Evolutionary conservation across 2,888 invertebrate genomes (phyloP).

Genomic region (Coecobrya sp.): DNA sequence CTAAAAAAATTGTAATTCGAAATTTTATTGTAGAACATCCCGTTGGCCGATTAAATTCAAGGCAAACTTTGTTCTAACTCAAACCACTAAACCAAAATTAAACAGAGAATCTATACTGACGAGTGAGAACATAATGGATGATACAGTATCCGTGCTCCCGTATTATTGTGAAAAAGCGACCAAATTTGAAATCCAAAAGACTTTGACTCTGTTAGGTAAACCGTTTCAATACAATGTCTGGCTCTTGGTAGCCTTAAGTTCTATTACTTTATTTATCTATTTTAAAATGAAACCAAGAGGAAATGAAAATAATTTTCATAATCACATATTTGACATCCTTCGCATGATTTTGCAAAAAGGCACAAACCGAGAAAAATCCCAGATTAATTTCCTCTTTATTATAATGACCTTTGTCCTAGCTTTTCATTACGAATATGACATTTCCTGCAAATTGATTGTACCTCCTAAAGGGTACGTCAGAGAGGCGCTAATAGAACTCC

Average conservation of each 20-base stretch:
- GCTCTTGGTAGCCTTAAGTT: not conserved
- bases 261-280: not conserved
- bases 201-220: not conserved
- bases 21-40: too few relatives aligned
- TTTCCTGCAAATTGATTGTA: not conserved
- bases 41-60: too few relatives aligned
- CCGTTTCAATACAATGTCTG: not conserved
- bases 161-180: not conserved
- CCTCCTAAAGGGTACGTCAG: not conserved
- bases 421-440: slow-evolving; percentile 19
- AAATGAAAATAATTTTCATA: not conserved
- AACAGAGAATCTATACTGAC: too few relatives aligned
- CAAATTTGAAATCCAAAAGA: not conserved
- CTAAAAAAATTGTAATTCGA: too few relatives aligned
- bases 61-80: too few relatives aligned
- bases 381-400: not conserved
- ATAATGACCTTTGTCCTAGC: not conserved
- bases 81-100: too few relatives aligned
- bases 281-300: not conserved
- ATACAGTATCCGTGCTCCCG: not conserved
- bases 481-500: not conserved
- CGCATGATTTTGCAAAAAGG: not conserved
- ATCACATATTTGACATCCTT: not conserved
- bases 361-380: not conserved
- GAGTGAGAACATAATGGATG: not conserved